Conservation (phyloP, 2,113 vertebrate species). For the Malurus alboscapulatus region DNA sequence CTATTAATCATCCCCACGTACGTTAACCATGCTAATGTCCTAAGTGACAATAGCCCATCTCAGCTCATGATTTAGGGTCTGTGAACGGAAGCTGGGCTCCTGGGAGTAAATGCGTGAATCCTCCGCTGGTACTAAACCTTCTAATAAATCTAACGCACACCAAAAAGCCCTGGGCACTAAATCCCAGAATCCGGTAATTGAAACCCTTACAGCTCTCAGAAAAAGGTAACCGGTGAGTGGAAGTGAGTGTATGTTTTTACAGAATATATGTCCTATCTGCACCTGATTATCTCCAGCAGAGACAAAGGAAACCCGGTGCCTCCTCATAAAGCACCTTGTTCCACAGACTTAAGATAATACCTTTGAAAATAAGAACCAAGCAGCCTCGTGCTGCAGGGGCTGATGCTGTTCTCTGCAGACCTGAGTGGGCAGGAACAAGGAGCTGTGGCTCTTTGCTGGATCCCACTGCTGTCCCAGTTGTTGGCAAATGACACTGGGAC, state of each 20-base stretch:
- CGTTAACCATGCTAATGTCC: slow-evolving; percentile 82
- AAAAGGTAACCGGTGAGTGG: slow-evolving; percentile 64
- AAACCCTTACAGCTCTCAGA: slow-evolving; percentile 80
- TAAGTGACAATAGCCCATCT: slow-evolving; percentile 84
- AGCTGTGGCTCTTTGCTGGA: not conserved
- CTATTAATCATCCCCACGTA: slow-evolving; percentile 76
- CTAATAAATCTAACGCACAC: slow-evolving; percentile 82
- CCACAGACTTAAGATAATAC: not conserved
- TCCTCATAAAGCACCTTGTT: slow-evolving; percentile 1
- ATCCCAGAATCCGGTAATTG: slow-evolving; percentile 81
- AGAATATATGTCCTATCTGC: slow-evolving; percentile 44
- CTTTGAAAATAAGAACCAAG: not conserved
- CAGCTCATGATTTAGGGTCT: slow-evolving; percentile 81
- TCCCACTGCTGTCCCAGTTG: not conserved
- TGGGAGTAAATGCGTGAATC: slow-evolving; percentile 83
- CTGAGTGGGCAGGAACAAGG: not conserved
- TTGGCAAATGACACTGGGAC: not conserved
- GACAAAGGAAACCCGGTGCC: slow-evolving; percentile 47
- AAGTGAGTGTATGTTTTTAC: slow-evolving; percentile 58
- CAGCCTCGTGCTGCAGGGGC: not conserved
- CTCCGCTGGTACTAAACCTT: slow-evolving; percentile 82
- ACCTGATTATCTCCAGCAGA: slow-evolving; percentile 53
- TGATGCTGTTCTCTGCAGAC: not conserved
- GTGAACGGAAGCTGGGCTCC: slow-evolving; percentile 81
- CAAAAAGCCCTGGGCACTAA: slow-evolving; percentile 83